Evolutionary conservation across 2,888 invertebrate genomes (phyloP), one percentile per base, ranked within the genome.

Genomic region (Drosophila fulvimacula): DNA sequence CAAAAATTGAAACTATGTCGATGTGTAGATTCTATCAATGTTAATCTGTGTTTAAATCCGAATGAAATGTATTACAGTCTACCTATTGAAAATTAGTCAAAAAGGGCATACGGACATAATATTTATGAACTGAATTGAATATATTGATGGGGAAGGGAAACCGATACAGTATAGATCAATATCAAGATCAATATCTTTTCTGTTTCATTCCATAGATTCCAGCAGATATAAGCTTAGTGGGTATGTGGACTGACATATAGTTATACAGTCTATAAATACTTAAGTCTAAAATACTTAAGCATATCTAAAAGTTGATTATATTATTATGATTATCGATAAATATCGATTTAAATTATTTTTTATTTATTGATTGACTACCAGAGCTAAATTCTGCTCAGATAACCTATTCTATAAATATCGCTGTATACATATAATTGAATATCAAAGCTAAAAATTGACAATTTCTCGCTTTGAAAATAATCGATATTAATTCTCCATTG

Each of bases 1-100:
- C 3, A 44, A 24, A 24, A 24, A n/a, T 13, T 48, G 30, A 46
- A 46, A 9, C 15, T 24, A 21, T 27, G 1, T 19, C 19, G 17
- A 11, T 17, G 1, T 34, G 32, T 42, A n/a, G 34, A 21, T 30
- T 17, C 3, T 32, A 19, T 19, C 34, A 24, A 24, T 34, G 21
- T 21, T 41, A 41, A 32, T 41, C 30, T 21, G 1, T 48, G 15
- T 10, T 39, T 19, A 30, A 15, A 19, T 3, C 5, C 10, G 11
- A 41, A 32, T 11, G 32, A 42, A 32, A n/a, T 41, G 15, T 9
- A 32, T 30, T 24, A 42, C n/a, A 21, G 32, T 42, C n/a, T 42
- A 42, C 19, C 42, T 13, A 34, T 32, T 55, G 19, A 30, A 48
- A 48, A 19, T 48, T 32, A 48, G 30, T 48, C 48, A 41, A 41